Percentiles rank a stretch among this genome's conserved stretches.
Evolutionary conservation across 1,140 invertebrate genomes (phyloP).

Genomic region (Eciton burchellii): DNA sequence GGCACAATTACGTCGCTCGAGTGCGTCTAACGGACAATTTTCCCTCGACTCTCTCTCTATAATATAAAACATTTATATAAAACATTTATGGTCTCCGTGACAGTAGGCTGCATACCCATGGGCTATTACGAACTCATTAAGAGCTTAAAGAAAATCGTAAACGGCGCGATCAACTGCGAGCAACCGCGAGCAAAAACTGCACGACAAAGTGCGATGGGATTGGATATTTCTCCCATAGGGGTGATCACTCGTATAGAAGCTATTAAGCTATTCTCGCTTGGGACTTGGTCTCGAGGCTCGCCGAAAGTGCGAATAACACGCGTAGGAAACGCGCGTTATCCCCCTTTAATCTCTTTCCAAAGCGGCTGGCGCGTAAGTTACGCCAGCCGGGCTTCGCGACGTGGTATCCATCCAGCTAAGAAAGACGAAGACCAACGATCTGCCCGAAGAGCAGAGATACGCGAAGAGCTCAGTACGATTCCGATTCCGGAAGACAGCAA

Average conservation of each 20-base stretch:
- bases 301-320: conserved; percentile 42
- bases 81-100: no score
- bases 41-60: no score
- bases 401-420: conserved; percentile 1
- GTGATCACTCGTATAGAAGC: no score
- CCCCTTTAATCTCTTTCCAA: conserved; percentile 52
- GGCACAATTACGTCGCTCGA: no score
- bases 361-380: conserved; percentile 7
- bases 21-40: no score
- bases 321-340: conserved; percentile 30
- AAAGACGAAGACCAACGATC: background rate
- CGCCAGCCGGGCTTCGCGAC: conserved; percentile 4
- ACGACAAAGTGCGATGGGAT: background rate
- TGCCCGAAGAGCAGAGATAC: no score
- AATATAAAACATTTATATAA: no score
- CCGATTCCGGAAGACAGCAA: no score
- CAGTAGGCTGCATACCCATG: no score
- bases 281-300: conserved; percentile 15
- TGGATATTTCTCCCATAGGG: no score
- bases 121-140: background rate
- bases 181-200: background rate
- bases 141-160: conserved; percentile 6
- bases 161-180: no score
- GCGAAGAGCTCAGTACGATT: background rate
- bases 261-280: conserved; percentile 21